These are phyloP conservation scores for Diachasmimorpha longicaudata DNA, from an alignment of 1,140 invertebrate genomes.

Conservation along the genomic window DNA sequence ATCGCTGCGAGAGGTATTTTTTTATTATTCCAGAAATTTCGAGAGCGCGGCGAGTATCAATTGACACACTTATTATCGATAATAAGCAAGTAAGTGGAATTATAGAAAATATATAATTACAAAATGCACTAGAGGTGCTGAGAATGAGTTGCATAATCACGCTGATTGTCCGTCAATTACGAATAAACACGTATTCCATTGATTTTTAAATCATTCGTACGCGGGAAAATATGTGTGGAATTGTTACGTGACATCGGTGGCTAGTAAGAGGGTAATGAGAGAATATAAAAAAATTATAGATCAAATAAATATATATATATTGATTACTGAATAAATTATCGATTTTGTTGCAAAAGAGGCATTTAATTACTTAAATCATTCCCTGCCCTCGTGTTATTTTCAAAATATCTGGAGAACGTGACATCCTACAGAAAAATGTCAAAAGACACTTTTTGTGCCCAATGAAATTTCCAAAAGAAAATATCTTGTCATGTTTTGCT, in stretches of 20 bases:
- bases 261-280: neutral
- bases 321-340: no score
- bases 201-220: neutral
- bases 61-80: slow-evolving; percentile 2
- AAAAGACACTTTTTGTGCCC: no score
- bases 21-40: neutral
- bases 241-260: neutral
- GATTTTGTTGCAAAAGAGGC: neutral
- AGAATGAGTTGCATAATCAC: neutral
- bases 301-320: no score
- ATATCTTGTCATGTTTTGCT: no score
- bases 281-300: no score
- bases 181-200: neutral
- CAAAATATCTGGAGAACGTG: no score
- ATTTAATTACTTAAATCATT: no score
- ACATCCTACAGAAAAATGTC: no score
- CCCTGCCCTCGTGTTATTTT: no score
- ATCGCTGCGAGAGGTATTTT: neutral
- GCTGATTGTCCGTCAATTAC: neutral
- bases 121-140: neutral
- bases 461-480: no score
- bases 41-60: neutral
- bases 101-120: slow-evolving; percentile 2
- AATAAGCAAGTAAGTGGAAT: neutral
- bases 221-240: neutral